Evolutionary conservation across 53 echinoderm and acorn worm genomes (phyloP).

Genomic region (Luidia sarsii): DNA sequence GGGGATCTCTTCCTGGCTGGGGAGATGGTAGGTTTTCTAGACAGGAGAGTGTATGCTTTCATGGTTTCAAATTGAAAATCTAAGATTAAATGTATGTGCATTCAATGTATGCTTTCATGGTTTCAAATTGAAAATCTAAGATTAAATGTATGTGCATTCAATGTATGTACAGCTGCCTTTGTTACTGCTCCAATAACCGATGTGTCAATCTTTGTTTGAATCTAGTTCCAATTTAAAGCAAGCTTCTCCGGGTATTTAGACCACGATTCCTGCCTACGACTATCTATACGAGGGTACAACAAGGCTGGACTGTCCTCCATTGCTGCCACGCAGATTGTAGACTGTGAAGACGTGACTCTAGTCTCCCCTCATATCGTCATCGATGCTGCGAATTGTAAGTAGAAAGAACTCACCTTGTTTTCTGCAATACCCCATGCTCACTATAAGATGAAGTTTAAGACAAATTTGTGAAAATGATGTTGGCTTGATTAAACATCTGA

Average conservation of each 20-base stretch:
- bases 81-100: too few relatives aligned
- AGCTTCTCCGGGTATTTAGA: not conserved
- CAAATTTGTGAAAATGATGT: not conserved
- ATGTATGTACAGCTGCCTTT: not conserved
- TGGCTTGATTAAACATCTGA: not conserved
- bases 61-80: not conserved
- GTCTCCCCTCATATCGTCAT: slow-evolving; percentile 47
- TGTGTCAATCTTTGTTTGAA: not conserved
- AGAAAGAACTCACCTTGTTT: not conserved
- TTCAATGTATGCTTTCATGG: too few relatives aligned
- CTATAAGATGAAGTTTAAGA: not conserved
- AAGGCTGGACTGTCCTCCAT: slow-evolving; percentile 56
- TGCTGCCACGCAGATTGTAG: slow-evolving; percentile 19
- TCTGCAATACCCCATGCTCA: not conserved
- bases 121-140: not conserved
- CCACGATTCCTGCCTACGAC: slow-evolving; percentile 9
- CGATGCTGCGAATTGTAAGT: slow-evolving; percentile 61
- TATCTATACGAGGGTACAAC: slow-evolving; percentile 47
- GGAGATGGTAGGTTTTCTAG: slow-evolving; percentile 4
- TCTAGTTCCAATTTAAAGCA: slow-evolving; percentile 15
- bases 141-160: not conserved
- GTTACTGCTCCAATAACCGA: not conserved
- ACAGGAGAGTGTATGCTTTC: not conserved
- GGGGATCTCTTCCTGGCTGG: not conserved
- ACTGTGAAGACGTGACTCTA: slow-evolving; percentile 31